Percentiles rank a stretch among this genome's conserved stretches.
These are phyloP conservation scores for Drosophila albomicans DNA, from an alignment of 1,140 invertebrate species.

Conservation along the genomic window DNA sequence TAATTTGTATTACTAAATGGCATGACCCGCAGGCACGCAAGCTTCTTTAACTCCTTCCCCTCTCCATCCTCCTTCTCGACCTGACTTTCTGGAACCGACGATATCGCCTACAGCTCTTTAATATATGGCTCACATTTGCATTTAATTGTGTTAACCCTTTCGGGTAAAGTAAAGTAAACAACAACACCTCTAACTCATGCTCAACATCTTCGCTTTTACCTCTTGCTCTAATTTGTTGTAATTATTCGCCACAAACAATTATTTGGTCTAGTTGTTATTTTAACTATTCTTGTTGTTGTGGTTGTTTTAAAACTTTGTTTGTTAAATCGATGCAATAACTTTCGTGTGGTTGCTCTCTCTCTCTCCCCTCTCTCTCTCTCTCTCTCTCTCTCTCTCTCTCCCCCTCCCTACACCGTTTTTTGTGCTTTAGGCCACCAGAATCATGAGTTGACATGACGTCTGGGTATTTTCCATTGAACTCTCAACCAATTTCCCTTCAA, in stretches of 20 bases:
- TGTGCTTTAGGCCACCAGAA: conserved; percentile 1
- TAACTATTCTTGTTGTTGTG: conserved; percentile 21
- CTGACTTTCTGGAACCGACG: neutral
- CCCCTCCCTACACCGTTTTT: neutral
- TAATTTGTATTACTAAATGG: conserved; percentile 31
- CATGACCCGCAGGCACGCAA: conserved; percentile 36
- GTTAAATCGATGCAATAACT: conserved; percentile 60
- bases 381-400: neutral
- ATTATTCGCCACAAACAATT: conserved; percentile 46
- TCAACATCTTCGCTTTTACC: conserved; percentile 4
- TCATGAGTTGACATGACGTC: conserved; percentile 49
- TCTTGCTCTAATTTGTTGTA: conserved; percentile 37
- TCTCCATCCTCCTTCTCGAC: neutral
- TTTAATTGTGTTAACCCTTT: conserved; percentile 56
- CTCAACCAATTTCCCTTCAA: conserved; percentile 13
- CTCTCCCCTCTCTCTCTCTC: neutral
- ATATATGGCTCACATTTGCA: conserved; percentile 29
- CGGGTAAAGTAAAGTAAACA: conserved; percentile 9
- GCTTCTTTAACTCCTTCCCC: neutral
- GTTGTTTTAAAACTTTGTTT: conserved; percentile 39
- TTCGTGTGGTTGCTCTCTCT: neutral
- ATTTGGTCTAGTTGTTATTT: conserved; percentile 23
- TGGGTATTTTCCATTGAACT: conserved; percentile 50
- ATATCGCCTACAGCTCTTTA: conserved; percentile 26
- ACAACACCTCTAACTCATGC: conserved; percentile 6